Percentiles rank a stretch among this genome's conserved stretches.
Conservation (phyloP, 1,140 invertebrate species). For the Drosophila carrolli region DNA sequence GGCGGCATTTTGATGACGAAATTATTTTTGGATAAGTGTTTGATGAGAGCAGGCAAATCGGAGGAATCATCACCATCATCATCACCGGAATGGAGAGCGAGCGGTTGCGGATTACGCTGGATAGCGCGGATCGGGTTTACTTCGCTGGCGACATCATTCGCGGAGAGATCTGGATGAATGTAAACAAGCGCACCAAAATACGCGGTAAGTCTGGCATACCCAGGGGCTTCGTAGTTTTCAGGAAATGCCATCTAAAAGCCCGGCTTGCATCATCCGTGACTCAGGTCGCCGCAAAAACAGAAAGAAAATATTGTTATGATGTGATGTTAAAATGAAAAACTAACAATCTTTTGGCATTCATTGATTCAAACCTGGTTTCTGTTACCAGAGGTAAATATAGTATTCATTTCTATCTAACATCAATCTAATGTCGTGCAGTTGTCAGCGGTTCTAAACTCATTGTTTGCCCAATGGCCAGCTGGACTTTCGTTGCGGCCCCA, state of each 20-base stretch:
- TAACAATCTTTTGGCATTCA: too few relatives aligned
- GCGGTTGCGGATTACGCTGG: conserved; percentile 76
- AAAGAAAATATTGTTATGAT: not conserved
- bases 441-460: conserved; percentile 39
- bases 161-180: conserved; percentile 78
- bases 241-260: conserved; percentile 25
- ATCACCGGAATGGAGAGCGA: conserved; percentile 77
- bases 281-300: conserved; percentile 26
- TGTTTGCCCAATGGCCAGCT: conserved; percentile 49
- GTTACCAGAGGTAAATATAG: not conserved
- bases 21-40: conserved; percentile 79
- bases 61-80: conserved; percentile 10
- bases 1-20: conserved; percentile 58
- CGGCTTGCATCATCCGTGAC: conserved; percentile 55
- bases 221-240: not conserved
- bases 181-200: conserved; percentile 80
- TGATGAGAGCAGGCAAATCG: conserved; percentile 36
- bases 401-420: not conserved
- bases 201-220: conserved; percentile 62
- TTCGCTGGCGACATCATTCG: conserved; percentile 77
- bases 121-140: conserved; percentile 75
- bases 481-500: conserved; percentile 67
- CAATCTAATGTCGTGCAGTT: not conserved
- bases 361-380: too few relatives aligned
- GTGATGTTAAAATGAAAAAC: too few relatives aligned